Evolutionary conservation across 2,113 vertebrate species (phyloP).

Genomic region (Lasiurus borealis): DNA sequence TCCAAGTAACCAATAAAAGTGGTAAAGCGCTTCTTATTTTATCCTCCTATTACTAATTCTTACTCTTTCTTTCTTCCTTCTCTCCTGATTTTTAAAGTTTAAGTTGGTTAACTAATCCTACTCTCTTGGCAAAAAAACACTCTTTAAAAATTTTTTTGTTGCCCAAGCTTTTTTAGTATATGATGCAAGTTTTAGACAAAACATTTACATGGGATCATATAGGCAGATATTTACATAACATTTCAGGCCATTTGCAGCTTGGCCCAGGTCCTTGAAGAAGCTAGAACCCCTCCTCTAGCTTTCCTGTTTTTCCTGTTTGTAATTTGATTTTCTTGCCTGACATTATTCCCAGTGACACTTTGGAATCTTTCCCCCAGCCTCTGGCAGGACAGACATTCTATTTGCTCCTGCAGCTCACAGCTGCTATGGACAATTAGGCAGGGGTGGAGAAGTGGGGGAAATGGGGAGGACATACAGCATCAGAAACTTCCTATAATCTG

Average conservation of each 20-base stretch:
- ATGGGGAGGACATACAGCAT: neutral
- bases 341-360: neutral
- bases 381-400: neutral
- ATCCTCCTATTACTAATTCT: neutral
- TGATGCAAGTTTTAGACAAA: neutral
- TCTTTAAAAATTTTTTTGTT: neutral
- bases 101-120: slow-evolving; percentile 17
- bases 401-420: neutral
- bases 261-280: neutral
- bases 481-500: neutral
- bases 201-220: neutral
- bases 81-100: neutral
- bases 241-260: neutral
- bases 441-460: accelerated
- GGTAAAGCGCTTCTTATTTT: neutral
- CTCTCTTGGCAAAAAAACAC: neutral
- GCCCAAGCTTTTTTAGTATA: neutral
- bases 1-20: neutral
- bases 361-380: neutral
- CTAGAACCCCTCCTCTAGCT: neutral
- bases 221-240: neutral
- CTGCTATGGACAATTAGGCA: too few species aligned
- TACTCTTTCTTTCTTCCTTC: neutral
- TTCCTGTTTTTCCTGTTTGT: neutral
- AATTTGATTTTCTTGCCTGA: slow-evolving; percentile 24